Evolutionary conservation across 2,797 vertebrate genomes (phyloP).

Genomic region (Paratrypauchen microcephalus): DNA sequence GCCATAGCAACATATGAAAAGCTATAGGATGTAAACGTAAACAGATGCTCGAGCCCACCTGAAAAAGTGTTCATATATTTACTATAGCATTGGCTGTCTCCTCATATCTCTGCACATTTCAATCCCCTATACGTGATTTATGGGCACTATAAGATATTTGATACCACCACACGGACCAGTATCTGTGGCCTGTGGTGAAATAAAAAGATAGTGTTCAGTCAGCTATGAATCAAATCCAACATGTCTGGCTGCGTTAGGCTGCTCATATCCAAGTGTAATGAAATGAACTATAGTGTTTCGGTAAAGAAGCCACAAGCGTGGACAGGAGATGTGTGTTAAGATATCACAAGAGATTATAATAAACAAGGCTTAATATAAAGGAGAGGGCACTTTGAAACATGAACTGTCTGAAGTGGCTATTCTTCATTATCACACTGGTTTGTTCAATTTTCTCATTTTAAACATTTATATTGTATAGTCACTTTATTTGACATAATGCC

Average conservation of each 20-base stretch:
- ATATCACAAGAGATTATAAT: constrained; percentile 28
- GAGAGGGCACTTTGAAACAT: background rate
- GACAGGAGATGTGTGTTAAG: constrained; percentile 38
- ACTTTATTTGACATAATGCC: too few relatives aligned
- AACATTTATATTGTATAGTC: too few relatives aligned
- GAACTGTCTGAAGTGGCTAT: background rate
- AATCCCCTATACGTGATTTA: constrained; percentile 54
- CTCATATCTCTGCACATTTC: constrained; percentile 40
- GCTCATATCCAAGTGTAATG: constrained; percentile 49
- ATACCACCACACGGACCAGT: constrained; percentile 50
- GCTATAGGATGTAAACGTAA: constrained; percentile 24
- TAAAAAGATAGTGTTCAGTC: constrained; percentile 50
- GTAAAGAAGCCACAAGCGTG: constrained; percentile 29
- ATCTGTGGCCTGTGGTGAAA: constrained; percentile 52
- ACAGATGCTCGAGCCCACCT: constrained; percentile 15
- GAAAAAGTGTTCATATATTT: constrained; percentile 17
- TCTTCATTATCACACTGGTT: background rate
- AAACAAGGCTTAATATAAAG: constrained; percentile 10
- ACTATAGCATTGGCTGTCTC: constrained; percentile 29
- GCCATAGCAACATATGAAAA: constrained; percentile 20
- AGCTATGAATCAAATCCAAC: constrained; percentile 64
- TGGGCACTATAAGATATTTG: constrained; percentile 43
- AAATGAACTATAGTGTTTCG: constrained; percentile 36
- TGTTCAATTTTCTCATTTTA: background rate
- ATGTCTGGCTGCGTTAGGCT: constrained; percentile 52